Percentiles rank a stretch among this genome's conserved stretches.
Conservation (phyloP, 2,888 invertebrate genomes). For the Therioaphis trifolii region DNA sequence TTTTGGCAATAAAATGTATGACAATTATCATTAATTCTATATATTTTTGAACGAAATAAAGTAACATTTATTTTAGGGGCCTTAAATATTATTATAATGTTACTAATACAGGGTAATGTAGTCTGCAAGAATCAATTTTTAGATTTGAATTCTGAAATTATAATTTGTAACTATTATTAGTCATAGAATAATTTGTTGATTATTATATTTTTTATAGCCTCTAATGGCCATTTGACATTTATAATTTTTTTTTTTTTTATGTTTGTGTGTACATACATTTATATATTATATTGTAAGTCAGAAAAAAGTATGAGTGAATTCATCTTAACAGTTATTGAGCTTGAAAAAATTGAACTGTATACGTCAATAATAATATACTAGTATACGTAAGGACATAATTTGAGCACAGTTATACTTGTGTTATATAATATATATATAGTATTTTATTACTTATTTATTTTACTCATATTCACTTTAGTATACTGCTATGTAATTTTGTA, state of each 20-base stretch:
- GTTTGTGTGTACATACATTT: neutral
- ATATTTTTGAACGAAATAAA: neutral
- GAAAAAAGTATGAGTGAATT: neutral
- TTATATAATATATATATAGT: slow-evolving; percentile 8
- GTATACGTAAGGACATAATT: neutral
- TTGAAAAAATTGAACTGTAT: slow-evolving; percentile 1
- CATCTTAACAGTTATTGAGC: neutral
- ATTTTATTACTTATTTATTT: slow-evolving; percentile 38
- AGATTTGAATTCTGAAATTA: slow-evolving; percentile 15
- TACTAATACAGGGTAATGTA: slow-evolving; percentile 52
- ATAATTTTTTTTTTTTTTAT: slow-evolving; percentile 15
- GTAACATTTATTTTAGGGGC: slow-evolving; percentile 29
- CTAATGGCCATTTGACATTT: neutral
- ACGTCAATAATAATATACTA: neutral
- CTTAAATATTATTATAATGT: slow-evolving; percentile 41
- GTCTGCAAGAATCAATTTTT: slow-evolving; percentile 11
- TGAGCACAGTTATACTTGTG: neutral
- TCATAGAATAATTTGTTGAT: slow-evolving; percentile 40
- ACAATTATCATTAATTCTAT: slow-evolving; percentile 11
- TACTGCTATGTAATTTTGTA: slow-evolving; percentile 45
- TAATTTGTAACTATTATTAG: slow-evolving; percentile 5
- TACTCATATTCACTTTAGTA: slow-evolving; percentile 17
- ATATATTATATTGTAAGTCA: neutral
- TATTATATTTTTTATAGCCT: slow-evolving; percentile 39
- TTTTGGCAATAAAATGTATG: slow-evolving; percentile 13